A percentile compares a stretch with the other conserved stretches of the same genome.
Conservation (phyloP, 2,113 vertebrate genomes). For the Lota lota region DNA sequence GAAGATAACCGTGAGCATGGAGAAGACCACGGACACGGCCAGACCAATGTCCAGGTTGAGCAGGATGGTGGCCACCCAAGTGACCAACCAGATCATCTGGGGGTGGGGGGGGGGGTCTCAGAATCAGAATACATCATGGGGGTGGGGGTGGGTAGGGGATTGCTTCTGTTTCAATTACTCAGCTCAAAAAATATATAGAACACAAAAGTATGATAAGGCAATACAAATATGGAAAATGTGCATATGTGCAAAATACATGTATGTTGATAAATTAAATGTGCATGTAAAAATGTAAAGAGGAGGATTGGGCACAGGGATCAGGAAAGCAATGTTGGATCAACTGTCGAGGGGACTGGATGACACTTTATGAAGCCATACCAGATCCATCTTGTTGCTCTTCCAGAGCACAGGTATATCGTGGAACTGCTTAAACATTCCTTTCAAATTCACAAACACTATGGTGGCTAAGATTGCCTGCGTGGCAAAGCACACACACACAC, state of each 20-base stretch:
- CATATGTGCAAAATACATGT: too few species aligned
- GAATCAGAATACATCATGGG: background rate
- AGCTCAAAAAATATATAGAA: background rate
- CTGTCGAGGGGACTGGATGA: background rate
- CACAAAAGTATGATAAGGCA: too few species aligned
- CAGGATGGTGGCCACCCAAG: slow-evolving; percentile 79
- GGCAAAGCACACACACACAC: slow-evolving; percentile 27
- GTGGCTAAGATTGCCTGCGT: slow-evolving; percentile 85
- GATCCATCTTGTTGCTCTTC: slow-evolving; percentile 80
- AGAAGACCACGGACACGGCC: slow-evolving; percentile 79
- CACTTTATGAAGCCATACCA: slow-evolving; percentile 69
- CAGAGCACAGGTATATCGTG: slow-evolving; percentile 77
- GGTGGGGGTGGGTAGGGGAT: too few species aligned
- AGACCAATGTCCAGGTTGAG: slow-evolving; percentile 89
- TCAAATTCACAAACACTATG: slow-evolving; percentile 86
- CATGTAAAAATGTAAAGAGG: background rate
- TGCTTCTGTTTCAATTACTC: too few species aligned
- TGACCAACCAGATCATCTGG: slow-evolving; percentile 87
- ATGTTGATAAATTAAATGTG: too few species aligned
- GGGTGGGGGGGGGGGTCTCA: slow-evolving; percentile 8
- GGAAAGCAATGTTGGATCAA: too few species aligned
- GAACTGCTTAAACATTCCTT: slow-evolving; percentile 90
- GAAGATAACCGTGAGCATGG: slow-evolving; percentile 87
- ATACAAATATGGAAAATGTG: background rate
- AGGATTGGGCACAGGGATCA: too few species aligned